phyloP scores from a whole-genome alignment of 1,140 invertebrate genomes.

The Ptiloglossa arizonensis region DNA sequence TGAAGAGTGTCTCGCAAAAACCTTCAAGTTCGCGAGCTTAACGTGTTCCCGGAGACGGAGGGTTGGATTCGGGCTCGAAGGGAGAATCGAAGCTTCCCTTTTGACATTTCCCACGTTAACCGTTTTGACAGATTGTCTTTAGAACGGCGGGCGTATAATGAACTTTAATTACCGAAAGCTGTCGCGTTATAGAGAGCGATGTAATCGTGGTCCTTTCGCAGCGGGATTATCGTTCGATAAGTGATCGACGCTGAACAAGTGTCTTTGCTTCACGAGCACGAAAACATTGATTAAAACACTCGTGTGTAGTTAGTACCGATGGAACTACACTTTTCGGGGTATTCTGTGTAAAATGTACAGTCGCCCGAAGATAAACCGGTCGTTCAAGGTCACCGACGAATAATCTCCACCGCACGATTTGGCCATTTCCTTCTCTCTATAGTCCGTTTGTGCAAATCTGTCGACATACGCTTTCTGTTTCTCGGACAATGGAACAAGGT shows the following conservation, averaged over 20 bases:
- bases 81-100: conserved; percentile 42
- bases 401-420: too few species aligned
- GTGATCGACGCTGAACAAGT: neutral
- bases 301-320: too few species aligned
- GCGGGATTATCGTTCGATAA: neutral
- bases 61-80: neutral
- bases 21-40: conserved; percentile 38
- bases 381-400: too few species aligned
- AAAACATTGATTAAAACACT: too few species aligned
- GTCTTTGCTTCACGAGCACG: neutral
- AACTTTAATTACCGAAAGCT: conserved; percentile 30
- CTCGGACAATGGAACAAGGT: too few species aligned
- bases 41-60: conserved; percentile 22
- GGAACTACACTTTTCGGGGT: too few species aligned
- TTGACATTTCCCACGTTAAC: conserved; percentile 33
- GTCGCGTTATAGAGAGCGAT: neutral
- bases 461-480: too few species aligned
- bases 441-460: too few species aligned
- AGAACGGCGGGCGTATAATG: neutral
- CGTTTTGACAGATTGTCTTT: conserved; percentile 41
- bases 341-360: too few species aligned
- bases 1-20: conserved; percentile 51
- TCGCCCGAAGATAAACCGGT: too few species aligned
- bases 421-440: too few species aligned
- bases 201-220: neutral